Evolutionary conservation across 2,113 vertebrate species (phyloP).

Genomic region (Typhlomys cinereus): DNA sequence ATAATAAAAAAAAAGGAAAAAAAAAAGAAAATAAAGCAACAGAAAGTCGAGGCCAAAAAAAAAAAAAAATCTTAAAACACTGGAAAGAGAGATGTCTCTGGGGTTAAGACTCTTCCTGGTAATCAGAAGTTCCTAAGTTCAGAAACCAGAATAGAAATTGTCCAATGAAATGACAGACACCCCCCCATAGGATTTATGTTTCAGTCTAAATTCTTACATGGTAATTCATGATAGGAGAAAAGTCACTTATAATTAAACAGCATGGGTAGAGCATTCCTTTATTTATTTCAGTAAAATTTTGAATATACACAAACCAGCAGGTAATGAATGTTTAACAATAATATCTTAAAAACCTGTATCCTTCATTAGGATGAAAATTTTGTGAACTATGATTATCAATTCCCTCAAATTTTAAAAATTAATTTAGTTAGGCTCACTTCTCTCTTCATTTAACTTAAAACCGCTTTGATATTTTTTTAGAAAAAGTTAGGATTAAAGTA

Average conservation of each 20-base stretch:
- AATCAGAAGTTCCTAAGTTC: no score
- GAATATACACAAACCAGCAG: conserved; percentile 12
- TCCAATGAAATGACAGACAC: no score
- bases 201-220: not conserved
- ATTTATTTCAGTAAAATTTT: conserved; percentile 40
- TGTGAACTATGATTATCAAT: not conserved
- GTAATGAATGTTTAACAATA: conserved; percentile 32
- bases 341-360: not conserved
- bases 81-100: no score
- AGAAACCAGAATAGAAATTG: no score
- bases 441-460: conserved; percentile 30
- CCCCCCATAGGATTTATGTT: not conserved
- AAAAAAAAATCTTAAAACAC: no score
- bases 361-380: conserved; percentile 33
- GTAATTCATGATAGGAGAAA: not conserved
- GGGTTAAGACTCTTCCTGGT: no score
- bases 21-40: no score
- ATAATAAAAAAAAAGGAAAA: no score
- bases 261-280: not conserved
- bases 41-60: no score
- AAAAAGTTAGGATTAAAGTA: conserved; percentile 33
- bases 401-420: conserved; percentile 21
- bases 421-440: not conserved
- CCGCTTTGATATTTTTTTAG: not conserved
- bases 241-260: not conserved